Conservation (phyloP, 2,797 vertebrate species). For the Tokudaia tokunoshimensis region DNA sequence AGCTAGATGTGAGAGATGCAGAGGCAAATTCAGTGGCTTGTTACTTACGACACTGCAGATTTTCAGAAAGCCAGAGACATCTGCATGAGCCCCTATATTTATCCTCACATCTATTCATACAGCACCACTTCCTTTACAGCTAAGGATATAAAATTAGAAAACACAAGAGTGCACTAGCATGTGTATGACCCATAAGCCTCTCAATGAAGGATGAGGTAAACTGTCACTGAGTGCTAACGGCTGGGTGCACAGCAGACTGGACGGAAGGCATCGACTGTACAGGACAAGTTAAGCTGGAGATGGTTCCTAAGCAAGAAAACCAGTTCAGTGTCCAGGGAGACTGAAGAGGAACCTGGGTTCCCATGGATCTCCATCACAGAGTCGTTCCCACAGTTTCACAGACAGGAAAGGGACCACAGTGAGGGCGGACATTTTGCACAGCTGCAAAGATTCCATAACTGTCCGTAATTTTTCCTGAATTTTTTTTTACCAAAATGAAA, state of each 20-base stretch:
- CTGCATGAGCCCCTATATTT: neutral
- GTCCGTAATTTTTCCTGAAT: neutral
- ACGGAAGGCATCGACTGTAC: neutral
- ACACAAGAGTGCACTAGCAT: neutral
- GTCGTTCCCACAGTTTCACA: neutral
- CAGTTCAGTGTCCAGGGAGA: neutral
- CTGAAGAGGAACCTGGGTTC: neutral
- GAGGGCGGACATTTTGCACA: neutral
- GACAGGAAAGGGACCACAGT: neutral
- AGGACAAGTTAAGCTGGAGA: neutral
- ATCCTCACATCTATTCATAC: neutral
- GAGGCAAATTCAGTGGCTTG: neutral
- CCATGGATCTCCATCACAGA: neutral
- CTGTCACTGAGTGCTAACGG: neutral
- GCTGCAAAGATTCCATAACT: neutral
- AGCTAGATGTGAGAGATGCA: neutral
- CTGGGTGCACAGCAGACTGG: neutral
- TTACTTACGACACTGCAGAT: neutral
- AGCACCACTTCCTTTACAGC: neutral
- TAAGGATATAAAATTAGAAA: slow-evolving; percentile 13
- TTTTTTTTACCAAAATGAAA: neutral
- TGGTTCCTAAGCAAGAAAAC: neutral
- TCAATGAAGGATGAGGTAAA: neutral
- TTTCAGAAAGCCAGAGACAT: slow-evolving; percentile 20
- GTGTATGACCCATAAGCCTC: neutral